A percentile compares a stretch with the other conserved stretches of the same genome.
Evolutionary conservation across 2,797 vertebrate genomes (phyloP).

Genomic region (Bovichtus diacanthus): DNA sequence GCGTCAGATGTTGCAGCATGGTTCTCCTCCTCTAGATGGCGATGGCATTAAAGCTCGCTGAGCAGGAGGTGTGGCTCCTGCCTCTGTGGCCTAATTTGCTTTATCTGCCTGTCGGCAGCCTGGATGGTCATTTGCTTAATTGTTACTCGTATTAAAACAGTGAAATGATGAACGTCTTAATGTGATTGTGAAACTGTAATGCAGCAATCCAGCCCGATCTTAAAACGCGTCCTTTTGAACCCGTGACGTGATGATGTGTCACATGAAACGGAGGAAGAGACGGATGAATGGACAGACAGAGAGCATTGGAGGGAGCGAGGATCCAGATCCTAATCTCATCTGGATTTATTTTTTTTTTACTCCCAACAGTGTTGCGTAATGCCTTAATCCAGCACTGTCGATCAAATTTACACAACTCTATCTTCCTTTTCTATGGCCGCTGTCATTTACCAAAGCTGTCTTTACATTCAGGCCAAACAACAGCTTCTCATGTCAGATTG

Average conservation of each 20-base stretch:
- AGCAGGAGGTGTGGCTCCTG: slow-evolving; percentile 3
- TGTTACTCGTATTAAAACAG: slow-evolving; percentile 7
- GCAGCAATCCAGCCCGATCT: neutral
- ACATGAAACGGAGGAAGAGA: slow-evolving; percentile 24
- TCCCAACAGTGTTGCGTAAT: slow-evolving; percentile 80
- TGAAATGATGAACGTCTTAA: slow-evolving; percentile 7
- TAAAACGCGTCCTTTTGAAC: slow-evolving; percentile 29
- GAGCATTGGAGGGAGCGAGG: slow-evolving; percentile 48
- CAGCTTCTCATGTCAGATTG: slow-evolving; percentile 24
- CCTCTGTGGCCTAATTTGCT: slow-evolving; percentile 39
- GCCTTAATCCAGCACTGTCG: slow-evolving; percentile 80
- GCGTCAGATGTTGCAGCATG: slow-evolving; percentile 12
- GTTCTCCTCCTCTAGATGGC: slow-evolving; percentile 68
- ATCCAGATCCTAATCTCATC: slow-evolving; percentile 81
- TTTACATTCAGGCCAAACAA: slow-evolving; percentile 39
- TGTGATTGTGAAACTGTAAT: slow-evolving; percentile 7
- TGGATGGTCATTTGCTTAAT: slow-evolving; percentile 30
- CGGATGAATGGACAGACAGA: slow-evolving; percentile 57
- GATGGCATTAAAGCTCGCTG: slow-evolving; percentile 30
- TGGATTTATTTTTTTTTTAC: slow-evolving; percentile 76
- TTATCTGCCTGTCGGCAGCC: slow-evolving; percentile 17
- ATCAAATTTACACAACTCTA: slow-evolving; percentile 72
- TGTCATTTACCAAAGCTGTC: slow-evolving; percentile 19
- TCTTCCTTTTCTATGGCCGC: slow-evolving; percentile 38
- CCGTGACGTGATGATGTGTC: slow-evolving; percentile 26